phyloP scores from a whole-genome alignment of 2,797 vertebrate genomes.

The Brotula barbata region DNA sequence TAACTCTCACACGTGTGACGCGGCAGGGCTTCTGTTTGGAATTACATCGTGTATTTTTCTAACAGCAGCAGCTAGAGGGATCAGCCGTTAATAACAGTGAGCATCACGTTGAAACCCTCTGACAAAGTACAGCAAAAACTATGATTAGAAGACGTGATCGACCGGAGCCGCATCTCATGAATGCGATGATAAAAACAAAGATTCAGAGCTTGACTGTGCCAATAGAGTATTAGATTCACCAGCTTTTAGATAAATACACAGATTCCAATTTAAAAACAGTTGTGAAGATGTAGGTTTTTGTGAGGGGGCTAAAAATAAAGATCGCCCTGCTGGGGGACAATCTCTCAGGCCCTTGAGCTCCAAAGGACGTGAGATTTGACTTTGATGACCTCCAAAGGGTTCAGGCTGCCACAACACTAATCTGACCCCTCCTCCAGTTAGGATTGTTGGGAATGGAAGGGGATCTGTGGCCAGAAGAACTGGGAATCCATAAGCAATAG shows the following conservation, averaged over 20 bases:
- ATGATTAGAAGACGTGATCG: neutral
- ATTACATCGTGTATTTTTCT: conserved; percentile 14
- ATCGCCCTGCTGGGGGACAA: neutral
- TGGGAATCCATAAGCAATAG: conserved; percentile 45
- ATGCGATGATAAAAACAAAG: neutral
- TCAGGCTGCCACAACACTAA: conserved; percentile 45
- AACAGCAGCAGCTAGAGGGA: conserved; percentile 7
- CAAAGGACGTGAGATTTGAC: conserved; percentile 27
- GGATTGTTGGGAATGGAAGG: conserved; percentile 36
- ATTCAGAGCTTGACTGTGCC: neutral
- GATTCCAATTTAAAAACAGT: neutral
- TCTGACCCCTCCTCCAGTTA: conserved; percentile 46
- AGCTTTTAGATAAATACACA: neutral
- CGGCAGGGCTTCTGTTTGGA: conserved; percentile 18
- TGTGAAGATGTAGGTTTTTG: neutral
- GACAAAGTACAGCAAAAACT: conserved; percentile 18
- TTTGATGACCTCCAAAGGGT: conserved; percentile 22
- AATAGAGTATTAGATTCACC: no score
- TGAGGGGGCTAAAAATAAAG: conserved; percentile 11
- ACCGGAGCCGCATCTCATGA: neutral
- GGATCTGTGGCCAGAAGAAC: conserved; percentile 32
- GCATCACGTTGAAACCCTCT: conserved; percentile 5
- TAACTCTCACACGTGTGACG: conserved; percentile 29
- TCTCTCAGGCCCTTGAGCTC: conserved; percentile 23
- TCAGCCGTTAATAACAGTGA: conserved; percentile 24